Percentiles rank a stretch among this genome's conserved stretches.
These are phyloP conservation scores for Pedetes capensis DNA, from an alignment of 2,113 vertebrate species.

Conservation along the genomic window DNA sequence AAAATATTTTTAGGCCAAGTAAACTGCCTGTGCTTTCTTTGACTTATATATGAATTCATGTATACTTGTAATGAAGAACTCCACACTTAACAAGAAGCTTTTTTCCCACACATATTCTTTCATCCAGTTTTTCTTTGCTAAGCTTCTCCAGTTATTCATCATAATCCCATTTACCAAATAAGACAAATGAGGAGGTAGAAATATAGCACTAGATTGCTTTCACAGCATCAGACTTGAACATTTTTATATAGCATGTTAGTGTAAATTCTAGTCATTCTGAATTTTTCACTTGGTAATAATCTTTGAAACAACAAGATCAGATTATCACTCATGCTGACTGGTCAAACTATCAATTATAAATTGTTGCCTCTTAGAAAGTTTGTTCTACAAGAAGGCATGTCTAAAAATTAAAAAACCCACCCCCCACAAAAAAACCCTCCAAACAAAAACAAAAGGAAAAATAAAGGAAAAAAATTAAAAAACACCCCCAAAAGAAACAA, in stretches of 20 bases:
- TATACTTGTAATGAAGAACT: conserved; percentile 82
- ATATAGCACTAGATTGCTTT: conserved; percentile 87
- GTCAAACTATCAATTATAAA: conserved; percentile 71
- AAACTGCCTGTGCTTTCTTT: conserved; percentile 81
- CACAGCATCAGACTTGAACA: conserved; percentile 85
- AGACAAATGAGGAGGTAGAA: conserved; percentile 90
- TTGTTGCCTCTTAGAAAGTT: conserved; percentile 72
- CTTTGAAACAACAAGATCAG: conserved; percentile 66
- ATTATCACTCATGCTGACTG: conserved; percentile 70
- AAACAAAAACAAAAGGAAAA: not conserved
- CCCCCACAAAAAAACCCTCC: not conserved
- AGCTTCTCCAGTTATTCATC: conserved; percentile 81
- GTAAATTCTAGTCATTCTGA: conserved; percentile 81
- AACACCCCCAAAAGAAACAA: not conserved
- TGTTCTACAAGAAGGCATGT: conserved; percentile 81
- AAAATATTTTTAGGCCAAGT: conserved; percentile 77
- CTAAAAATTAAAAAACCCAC: not conserved
- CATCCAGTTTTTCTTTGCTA: conserved; percentile 84
- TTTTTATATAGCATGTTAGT: conserved; percentile 84
- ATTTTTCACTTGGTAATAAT: conserved; percentile 72
- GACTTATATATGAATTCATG: conserved; percentile 39
- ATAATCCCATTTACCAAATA: conserved; percentile 85
- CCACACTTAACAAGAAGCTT: conserved; percentile 83
- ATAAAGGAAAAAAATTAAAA: not conserved
- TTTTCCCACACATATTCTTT: conserved; percentile 71